phyloP scores from a whole-genome alignment of 2,888 invertebrate genomes.

The Polia nebulosa region DNA sequence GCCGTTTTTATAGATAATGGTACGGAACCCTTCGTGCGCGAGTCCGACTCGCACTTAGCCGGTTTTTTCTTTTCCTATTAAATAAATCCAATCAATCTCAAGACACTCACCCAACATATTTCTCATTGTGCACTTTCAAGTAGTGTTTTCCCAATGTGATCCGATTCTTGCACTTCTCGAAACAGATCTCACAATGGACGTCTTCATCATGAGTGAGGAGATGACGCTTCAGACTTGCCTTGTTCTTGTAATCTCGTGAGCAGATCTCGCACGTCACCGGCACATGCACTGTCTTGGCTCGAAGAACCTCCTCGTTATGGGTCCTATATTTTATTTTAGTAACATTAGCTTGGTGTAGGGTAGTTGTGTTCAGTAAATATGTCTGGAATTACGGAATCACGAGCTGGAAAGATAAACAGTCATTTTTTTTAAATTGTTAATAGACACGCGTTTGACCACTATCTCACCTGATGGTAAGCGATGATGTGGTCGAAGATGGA shows the following conservation, averaged over 20 bases:
- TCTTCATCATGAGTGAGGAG: slow-evolving; percentile 67
- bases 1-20: too few species aligned
- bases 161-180: slow-evolving; percentile 62
- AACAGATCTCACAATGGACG: slow-evolving; percentile 66
- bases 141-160: slow-evolving; percentile 67
- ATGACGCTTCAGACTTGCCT: slow-evolving; percentile 71
- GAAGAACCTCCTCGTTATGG: slow-evolving; percentile 67
- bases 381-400: not conserved
- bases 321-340: slow-evolving; percentile 40
- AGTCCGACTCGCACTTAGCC: too few species aligned
- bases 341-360: not conserved
- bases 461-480: too few species aligned
- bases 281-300: slow-evolving; percentile 40
- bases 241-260: slow-evolving; percentile 69
- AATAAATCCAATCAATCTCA: too few species aligned
- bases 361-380: not conserved
- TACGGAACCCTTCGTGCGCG: too few species aligned
- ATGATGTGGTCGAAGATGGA: too few species aligned
- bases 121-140: slow-evolving; percentile 64
- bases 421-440: too few species aligned
- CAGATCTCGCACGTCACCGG: slow-evolving; percentile 70
- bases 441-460: too few species aligned
- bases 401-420: too few species aligned
- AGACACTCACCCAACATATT: slow-evolving; percentile 63
- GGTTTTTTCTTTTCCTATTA: too few species aligned